These are phyloP conservation scores for Zosterops hypoxanthus DNA, from an alignment of 2,113 vertebrate species.

Conservation along the genomic window DNA sequence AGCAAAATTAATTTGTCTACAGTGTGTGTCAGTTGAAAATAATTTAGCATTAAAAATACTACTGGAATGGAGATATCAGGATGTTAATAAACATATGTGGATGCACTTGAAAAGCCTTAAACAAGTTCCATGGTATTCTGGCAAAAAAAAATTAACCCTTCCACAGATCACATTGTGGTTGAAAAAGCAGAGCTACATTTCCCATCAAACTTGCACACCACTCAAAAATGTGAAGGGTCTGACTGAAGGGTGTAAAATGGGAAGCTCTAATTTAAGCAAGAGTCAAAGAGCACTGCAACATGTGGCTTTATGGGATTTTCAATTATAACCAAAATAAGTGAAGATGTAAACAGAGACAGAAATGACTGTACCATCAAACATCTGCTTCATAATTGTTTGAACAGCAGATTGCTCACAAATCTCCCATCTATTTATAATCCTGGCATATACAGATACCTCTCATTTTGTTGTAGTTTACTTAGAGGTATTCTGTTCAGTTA, in stretches of 20 bases:
- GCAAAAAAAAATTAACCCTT: background rate
- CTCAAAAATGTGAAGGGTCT: constrained; percentile 32
- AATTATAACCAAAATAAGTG: constrained; percentile 73
- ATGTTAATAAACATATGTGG: background rate
- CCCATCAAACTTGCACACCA: background rate
- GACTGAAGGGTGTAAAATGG: constrained; percentile 23
- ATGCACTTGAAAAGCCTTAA: background rate
- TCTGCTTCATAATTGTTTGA: constrained; percentile 77
- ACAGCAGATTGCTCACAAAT: constrained; percentile 70
- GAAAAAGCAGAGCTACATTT: background rate
- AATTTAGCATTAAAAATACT: background rate
- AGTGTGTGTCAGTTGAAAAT: background rate
- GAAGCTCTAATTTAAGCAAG: constrained; percentile 49
- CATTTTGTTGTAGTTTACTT: constrained; percentile 55
- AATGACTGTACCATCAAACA: constrained; percentile 73
- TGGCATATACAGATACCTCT: constrained; percentile 45
- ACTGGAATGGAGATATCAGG: background rate
- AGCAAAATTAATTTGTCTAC: background rate
- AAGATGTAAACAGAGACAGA: constrained; percentile 74
- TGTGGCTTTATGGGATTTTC: constrained; percentile 65
- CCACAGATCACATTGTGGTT: background rate
- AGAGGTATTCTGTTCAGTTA: background rate
- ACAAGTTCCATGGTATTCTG: background rate
- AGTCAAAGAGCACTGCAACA: constrained; percentile 33
- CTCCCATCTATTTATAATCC: constrained; percentile 69